These are phyloP conservation scores for Nemotelus pantherinus DNA, from an alignment of 2,888 invertebrate genomes.

Conservation along the genomic window DNA sequence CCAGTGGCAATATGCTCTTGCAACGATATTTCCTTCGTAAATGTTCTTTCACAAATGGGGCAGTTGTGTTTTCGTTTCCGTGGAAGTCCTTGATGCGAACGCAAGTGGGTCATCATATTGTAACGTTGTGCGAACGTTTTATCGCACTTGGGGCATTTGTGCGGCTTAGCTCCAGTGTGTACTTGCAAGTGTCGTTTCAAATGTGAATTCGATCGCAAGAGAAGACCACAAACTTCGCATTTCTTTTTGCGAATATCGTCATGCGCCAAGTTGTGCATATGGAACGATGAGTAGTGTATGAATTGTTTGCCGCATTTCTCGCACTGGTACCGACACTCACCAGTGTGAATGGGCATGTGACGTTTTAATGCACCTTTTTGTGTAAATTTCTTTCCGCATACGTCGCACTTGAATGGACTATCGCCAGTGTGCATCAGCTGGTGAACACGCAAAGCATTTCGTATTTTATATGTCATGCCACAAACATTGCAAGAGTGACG, in stretches of 20 bases:
- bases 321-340: conserved; percentile 65
- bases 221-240: conserved; percentile 62
- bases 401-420: conserved; percentile 65
- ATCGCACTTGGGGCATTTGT: conserved; percentile 51
- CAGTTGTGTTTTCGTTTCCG: conserved; percentile 37
- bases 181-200: conserved; percentile 65
- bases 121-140: conserved; percentile 51
- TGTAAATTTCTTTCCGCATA: conserved; percentile 68
- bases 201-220: conserved; percentile 65
- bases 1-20: conserved; percentile 15
- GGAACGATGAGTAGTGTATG: conserved; percentile 64
- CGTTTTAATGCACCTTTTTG: conserved; percentile 68
- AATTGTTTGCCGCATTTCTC: conserved; percentile 65
- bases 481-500: conserved; percentile 63
- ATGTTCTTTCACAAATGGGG: conserved; percentile 3
- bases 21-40: conserved; percentile 21
- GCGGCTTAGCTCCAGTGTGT: conserved; percentile 61
- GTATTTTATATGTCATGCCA: conserved; percentile 67
- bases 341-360: conserved; percentile 68
- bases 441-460: conserved; percentile 66
- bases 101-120: conserved; percentile 49
- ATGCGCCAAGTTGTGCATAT: conserved; percentile 64
- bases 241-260: conserved; percentile 55
- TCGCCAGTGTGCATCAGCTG: conserved; percentile 67
- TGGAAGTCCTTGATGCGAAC: conserved; percentile 42